Conservation (phyloP, 1,140 invertebrate species). For the Drosophila sulfurigaster region DNA sequence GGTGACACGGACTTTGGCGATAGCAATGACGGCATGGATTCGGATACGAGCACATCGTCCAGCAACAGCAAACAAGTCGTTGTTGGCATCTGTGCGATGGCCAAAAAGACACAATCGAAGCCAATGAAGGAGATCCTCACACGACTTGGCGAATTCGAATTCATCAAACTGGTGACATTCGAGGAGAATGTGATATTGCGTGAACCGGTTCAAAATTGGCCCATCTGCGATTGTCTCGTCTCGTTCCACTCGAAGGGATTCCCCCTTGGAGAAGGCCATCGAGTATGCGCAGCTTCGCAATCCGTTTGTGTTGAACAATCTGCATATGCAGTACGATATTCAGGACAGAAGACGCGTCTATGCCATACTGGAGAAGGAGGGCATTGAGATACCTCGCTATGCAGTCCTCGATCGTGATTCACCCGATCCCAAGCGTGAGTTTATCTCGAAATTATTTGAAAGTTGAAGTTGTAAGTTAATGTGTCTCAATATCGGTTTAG, state of each 20-base stretch:
- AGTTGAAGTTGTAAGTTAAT: not conserved
- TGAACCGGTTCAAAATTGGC: conserved; percentile 99
- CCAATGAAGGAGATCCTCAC: conserved; percentile 99
- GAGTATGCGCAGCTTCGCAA: conserved; percentile 97
- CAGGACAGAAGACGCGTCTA: conserved; percentile 98
- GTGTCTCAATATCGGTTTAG: conserved; percentile 85
- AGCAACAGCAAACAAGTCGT: conserved; percentile 89
- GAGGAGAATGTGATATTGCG: conserved; percentile 97
- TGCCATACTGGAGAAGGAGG: conserved; percentile 95
- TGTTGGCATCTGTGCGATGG: conserved; percentile 99
- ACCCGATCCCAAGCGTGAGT: conserved; percentile 93
- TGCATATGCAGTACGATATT: conserved; percentile 99
- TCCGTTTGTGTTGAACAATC: conserved; percentile 99
- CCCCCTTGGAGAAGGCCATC: conserved; percentile 99
- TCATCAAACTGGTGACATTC: conserved; percentile 97
- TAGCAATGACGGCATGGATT: conserved; percentile 87
- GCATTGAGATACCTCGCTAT: conserved; percentile 98
- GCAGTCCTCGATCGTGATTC: conserved; percentile 98
- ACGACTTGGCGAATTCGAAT: conserved; percentile 97
- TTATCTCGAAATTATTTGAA: not conserved
- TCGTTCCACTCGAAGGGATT: conserved; percentile 99
- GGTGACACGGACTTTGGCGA: conserved; percentile 89
- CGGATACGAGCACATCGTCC: conserved; percentile 85
- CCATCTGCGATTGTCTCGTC: conserved; percentile 98
- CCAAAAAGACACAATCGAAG: conserved; percentile 99